phyloP scores from a whole-genome alignment of 1,140 invertebrate species.

The Cydia splendana region DNA sequence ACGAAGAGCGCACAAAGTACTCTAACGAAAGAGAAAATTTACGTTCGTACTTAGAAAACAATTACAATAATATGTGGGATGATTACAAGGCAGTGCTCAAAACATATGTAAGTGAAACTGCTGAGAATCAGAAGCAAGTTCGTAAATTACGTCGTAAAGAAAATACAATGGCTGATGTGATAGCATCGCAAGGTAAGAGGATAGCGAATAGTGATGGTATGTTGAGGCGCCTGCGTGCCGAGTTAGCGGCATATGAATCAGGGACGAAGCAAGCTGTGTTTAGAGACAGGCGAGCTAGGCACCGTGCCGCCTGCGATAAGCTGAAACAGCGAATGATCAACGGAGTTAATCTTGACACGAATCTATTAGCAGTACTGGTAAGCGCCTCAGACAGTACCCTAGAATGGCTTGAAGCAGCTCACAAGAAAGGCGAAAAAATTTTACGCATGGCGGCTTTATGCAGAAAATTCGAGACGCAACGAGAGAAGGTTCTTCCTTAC shows the following conservation, averaged over 20 bases:
- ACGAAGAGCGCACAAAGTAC: conserved; percentile 67
- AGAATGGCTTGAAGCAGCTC: conserved; percentile 59
- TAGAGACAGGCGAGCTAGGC: conserved; percentile 65
- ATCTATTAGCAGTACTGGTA: conserved; percentile 58
- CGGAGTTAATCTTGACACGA: conserved; percentile 55
- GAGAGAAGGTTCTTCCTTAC: conserved; percentile 81
- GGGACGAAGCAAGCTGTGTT: conserved; percentile 73
- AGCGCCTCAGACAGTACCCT: conserved; percentile 54
- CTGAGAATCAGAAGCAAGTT: conserved; percentile 69
- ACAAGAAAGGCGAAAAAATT: conserved; percentile 78
- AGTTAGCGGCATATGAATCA: conserved; percentile 68
- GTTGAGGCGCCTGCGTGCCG: conserved; percentile 57
- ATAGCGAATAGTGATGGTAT: conserved; percentile 68
- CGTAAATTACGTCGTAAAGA: conserved; percentile 70
- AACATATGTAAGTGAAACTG: conserved; percentile 61
- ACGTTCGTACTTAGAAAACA: conserved; percentile 65
- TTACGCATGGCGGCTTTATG: conserved; percentile 79
- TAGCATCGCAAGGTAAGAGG: conserved; percentile 68
- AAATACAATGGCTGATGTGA: conserved; percentile 73
- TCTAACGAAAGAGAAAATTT: conserved; percentile 62
- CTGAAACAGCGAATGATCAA: conserved; percentile 60
- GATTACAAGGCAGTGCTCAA: conserved; percentile 70
- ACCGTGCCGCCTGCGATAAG: conserved; percentile 58
- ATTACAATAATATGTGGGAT: conserved; percentile 66
- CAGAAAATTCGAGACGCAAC: conserved; percentile 80